Evolutionary conservation across 2,888 invertebrate species (phyloP), one percentile per base, ranked within the genome.

Genomic region (Kryphioiulus occultus): DNA sequence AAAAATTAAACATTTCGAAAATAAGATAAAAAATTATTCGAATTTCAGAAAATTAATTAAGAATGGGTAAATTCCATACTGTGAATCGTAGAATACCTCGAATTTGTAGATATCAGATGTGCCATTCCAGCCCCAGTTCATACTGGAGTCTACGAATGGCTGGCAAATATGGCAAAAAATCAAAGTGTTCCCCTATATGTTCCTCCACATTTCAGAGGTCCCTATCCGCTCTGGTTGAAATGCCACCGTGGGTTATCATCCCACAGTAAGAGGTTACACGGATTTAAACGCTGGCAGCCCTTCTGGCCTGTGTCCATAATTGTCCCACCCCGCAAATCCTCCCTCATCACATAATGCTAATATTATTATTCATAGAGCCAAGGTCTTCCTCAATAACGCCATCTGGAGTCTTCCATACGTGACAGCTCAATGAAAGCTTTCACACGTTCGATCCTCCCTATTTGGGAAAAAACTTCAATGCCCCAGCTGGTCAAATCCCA

Each of bases 321-420:
- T 59, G 59, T 59, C 59, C 59, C 59, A 59, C 59, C 59, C 59
- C 59, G 2, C 59, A n/a, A 59, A 59, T 59, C 59, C 59, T 19
- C 59, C 59, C 59, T 59, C 59, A 59, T n/a, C 19, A 4, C 5
- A 59, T 59, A 59, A 59, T 59, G 9, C 59, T n/a, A 59, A 59
- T 59, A 59, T 59, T 59, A 59, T 59, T 59, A 59, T 59, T 59
- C 59, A 59, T 59, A n/a, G 59, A 59, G 59, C 59, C 59, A 59
- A 59, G 59, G 59, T 59, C 59, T 59, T 59, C 59, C 59, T 59
- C 59, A 59, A 59, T 59, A 59, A 59, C 59, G 59, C 59, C 59
- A 59, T 59, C 59, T 59, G 59, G 59, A 59, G 59, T 59, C 59
- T 59, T 59, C 59, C 59, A 59, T n/a, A 59, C 59, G 59, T 59